Evolutionary conservation across 2,888 invertebrate genomes (phyloP), one percentile per base, ranked within the genome.

Genomic region (Cantharis rufa): DNA sequence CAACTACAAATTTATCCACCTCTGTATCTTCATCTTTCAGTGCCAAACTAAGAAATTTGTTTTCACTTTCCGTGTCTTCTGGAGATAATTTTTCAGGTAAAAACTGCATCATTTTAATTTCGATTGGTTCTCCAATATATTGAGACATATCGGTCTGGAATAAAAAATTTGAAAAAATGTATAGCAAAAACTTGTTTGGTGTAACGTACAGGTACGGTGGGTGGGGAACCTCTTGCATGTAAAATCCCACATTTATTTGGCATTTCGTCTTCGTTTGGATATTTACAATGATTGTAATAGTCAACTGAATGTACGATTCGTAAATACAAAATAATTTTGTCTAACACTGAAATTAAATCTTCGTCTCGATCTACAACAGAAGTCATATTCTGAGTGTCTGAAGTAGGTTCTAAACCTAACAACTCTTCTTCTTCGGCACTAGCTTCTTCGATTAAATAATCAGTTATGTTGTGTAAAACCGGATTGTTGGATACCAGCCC

Each of bases 231-330:
- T 69, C 99, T 92, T 0, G 98, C 98, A 86, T 99, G 99, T 91
- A 99, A 96, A 82, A 99, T 98, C 10, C 99, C 99, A 88, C 99
- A 98, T 48, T 98, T 92, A 88, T 99, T 99, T 0, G 99, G 99
- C 99, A 99, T 99, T 88, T 98, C 98, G 87, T 99, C 99, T 88
- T 99, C 99, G 84, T 98, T 98, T 0, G 98, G 98, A 89, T 99
- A 99, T 86, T 99, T 99, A 86, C 97, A 98, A 86, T 98, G 98
- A 89, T 98, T 98, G 89, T 99, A 99, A 88, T 97, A 99, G 88
- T 99, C 99, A 72, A 99, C 95, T 0, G 99, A 99, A 88, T 99
- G 98, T 0, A 99, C 99, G 66, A 99, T 92, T 70, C 99, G 93
- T 84, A 99, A 89, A 87, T 99, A 99, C 70, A 99, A 88, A 70